Conservation (phyloP, 2,797 vertebrate species). For the Phataginus tricuspis region DNA sequence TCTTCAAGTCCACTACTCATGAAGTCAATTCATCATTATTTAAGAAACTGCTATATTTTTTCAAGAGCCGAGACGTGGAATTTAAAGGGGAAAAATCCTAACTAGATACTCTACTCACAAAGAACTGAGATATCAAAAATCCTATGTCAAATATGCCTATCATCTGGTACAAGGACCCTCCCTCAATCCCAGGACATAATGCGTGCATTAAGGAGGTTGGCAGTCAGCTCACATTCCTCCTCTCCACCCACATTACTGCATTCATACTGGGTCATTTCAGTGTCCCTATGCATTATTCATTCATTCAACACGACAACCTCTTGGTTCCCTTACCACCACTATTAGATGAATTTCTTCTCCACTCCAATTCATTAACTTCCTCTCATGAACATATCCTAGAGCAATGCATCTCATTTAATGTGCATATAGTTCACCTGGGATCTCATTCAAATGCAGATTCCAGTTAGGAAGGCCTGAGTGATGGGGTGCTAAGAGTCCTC, state of each 20-base stretch:
- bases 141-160: neutral
- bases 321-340: neutral
- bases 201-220: neutral
- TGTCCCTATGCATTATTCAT: neutral
- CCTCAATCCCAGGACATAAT: neutral
- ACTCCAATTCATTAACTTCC: neutral
- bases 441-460: neutral
- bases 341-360: neutral
- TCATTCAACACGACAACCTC: neutral
- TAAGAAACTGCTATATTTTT: neutral
- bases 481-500: neutral
- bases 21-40: constrained; percentile 9
- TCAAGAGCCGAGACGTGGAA: constrained; percentile 1
- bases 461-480: neutral
- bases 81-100: neutral
- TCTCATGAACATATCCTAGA: neutral
- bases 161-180: neutral
- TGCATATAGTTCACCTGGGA: neutral
- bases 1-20: neutral
- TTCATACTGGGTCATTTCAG: neutral
- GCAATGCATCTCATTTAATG: neutral
- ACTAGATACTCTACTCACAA: constrained; percentile 12
- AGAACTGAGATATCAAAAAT: constrained; percentile 22
- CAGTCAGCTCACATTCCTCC: neutral
- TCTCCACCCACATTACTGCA: neutral